Evolutionary conservation across 2,113 vertebrate genomes (phyloP), one percentile per base, ranked within the genome.

Genomic region (Indicator indicator): DNA sequence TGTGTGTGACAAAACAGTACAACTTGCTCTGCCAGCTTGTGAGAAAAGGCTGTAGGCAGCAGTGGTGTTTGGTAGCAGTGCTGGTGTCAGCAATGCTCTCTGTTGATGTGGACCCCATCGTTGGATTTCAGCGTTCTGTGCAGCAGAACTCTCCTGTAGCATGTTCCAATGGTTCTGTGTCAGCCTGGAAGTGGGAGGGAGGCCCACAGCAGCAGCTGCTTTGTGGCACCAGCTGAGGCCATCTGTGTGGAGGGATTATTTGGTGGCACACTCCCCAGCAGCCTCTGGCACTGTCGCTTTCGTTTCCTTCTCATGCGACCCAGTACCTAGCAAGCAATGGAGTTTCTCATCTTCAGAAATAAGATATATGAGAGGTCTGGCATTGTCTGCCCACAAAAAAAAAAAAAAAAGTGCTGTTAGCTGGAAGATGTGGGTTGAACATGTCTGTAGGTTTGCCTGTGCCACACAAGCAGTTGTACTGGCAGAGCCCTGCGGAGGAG

Each of bases 241-340:
- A 16, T 6, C 1, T 26, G 0, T 15, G 14, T 32, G 55, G 26
- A 62, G 36, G 33, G 14, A 3, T 72, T 24, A 16, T 59, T 30
- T 71, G 62, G 36, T 60, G 58, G 20, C 30, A 11, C 0, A 1
- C 4, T 64, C 30, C 24, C 7, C 38, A 64, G 68, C 24, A 65
- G 50, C 56, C 30, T 83, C 64, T 70, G 60, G 7, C 1, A 2
- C n/a, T 19, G 3, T 44, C 56, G 33, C 62, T 90, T 81, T 89
- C 36, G 16, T 16, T 90, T 76, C 38, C 18, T 83, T 69, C 48
- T 80, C 44, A 52, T 10, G 1, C 11, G 12, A 48, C n/a, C 27
- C 46, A 65, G 77, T 18, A 70, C 30, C 27, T 78, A 32, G 17
- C 18, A 93, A 68, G 67, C 36, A 24, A 13, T 2, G 3, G 58